Evolutionary conservation across 1,140 invertebrate species (phyloP).

Genomic region (Zaprionus camerounensis): DNA sequence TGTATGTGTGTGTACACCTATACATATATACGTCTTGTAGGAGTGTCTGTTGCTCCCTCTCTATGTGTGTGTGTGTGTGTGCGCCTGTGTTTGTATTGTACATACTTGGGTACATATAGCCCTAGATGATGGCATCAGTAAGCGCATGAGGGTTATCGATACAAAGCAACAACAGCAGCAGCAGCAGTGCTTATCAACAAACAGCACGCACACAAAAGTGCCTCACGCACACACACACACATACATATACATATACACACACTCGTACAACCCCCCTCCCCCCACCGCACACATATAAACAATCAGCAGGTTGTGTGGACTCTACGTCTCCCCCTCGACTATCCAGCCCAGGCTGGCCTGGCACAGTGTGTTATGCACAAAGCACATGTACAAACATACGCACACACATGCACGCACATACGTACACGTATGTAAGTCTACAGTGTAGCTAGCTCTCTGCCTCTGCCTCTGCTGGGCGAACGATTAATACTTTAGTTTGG

Average conservation of each 20-base stretch:
- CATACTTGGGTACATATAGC: constrained; percentile 9
- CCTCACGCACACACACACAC: neutral
- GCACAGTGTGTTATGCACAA: constrained; percentile 46
- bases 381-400: constrained; percentile 50
- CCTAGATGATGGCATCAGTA: constrained; percentile 53
- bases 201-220: constrained; percentile 58
- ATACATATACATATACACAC: neutral
- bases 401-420: constrained; percentile 29
- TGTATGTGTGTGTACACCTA: neutral
- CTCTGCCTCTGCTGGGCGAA: constrained; percentile 23
- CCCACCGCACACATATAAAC: constrained; percentile 23
- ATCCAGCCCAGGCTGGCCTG: neutral
- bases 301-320: constrained; percentile 25
- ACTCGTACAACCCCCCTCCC: constrained; percentile 11
- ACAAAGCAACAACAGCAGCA: constrained; percentile 55
- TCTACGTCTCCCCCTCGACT: neutral
- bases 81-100: neutral
- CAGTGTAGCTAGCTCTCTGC: constrained; percentile 48
- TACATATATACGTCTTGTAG: neutral
- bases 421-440: constrained; percentile 34
- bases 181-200: constrained; percentile 72
- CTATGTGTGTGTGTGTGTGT: neutral
- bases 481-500: constrained; percentile 73
- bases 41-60: neutral
- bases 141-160: constrained; percentile 69